phyloP scores from a whole-genome alignment of 2,888 invertebrate species.

The Macrostomum cliftonense region DNA sequence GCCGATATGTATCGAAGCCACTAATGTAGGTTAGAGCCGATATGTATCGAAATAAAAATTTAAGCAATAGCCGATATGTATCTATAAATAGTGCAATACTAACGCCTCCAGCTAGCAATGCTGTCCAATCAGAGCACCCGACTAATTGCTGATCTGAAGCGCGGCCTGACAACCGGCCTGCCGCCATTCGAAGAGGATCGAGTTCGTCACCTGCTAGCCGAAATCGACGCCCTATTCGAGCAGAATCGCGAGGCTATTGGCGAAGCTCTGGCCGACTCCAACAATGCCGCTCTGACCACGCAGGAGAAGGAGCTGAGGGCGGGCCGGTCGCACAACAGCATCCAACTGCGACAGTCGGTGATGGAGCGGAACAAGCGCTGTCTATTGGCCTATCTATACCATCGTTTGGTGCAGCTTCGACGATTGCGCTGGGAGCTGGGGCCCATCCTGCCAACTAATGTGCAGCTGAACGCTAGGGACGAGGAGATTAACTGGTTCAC shows the following conservation, averaged over 20 bases:
- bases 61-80: no score
- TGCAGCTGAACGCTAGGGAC: not conserved
- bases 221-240: constrained; percentile 62
- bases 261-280: constrained; percentile 1
- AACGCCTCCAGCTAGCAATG: no score
- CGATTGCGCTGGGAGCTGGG: constrained; percentile 90
- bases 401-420: constrained; percentile 58
- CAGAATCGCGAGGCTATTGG: constrained; percentile 58
- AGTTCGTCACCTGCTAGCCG: constrained; percentile 62
- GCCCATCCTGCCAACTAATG: constrained; percentile 54
- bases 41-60: no score
- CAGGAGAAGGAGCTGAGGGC: constrained; percentile 11
- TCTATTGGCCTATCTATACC: constrained; percentile 52
- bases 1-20: no score
- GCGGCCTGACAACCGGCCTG: not conserved
- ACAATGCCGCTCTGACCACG: no score
- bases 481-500: constrained; percentile 57
- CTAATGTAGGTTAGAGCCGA: no score
- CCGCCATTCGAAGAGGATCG: constrained; percentile 51
- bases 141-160: not conserved
- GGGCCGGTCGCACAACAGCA: constrained; percentile 47
- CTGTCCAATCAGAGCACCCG: no score
- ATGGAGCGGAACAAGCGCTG: constrained; percentile 73
- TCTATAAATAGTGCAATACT: no score
- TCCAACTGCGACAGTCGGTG: constrained; percentile 65